Percentiles rank a stretch among this genome's conserved stretches.
These are phyloP conservation scores for Anagrus nilaparvatae DNA, from an alignment of 1,140 invertebrate genomes.

Conservation along the genomic window DNA sequence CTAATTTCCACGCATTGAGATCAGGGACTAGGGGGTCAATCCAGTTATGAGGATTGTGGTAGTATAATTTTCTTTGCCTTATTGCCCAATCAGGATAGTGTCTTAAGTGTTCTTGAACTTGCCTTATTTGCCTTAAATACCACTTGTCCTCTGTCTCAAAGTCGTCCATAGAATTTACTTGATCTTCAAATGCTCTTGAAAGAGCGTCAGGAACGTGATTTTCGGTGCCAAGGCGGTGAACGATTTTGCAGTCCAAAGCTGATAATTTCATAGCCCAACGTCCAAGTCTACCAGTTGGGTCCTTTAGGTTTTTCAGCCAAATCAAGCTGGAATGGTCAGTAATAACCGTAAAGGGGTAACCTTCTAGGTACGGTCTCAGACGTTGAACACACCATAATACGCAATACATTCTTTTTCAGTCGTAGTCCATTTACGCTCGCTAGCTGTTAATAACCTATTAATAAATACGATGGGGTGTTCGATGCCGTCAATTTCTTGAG, in stretches of 20 bases:
- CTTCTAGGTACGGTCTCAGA: not conserved
- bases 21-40: not conserved
- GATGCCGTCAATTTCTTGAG: not conserved
- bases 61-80: not conserved
- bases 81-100: constrained; percentile 15
- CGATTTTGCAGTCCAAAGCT: too few relatives aligned
- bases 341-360: not conserved
- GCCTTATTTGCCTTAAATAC: not conserved
- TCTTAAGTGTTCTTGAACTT: constrained; percentile 8
- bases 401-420: not conserved
- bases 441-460: not conserved
- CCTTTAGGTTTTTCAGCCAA: too few relatives aligned
- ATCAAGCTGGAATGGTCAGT: not conserved
- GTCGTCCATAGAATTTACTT: too few relatives aligned
- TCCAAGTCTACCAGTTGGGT: too few relatives aligned
- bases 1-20: constrained; percentile 1
- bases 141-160: not conserved
- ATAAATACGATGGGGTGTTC: not conserved
- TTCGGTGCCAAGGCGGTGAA: too few relatives aligned
- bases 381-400: not conserved
- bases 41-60: not conserved
- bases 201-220: not conserved
- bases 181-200: not conserved
- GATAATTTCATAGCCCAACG: too few relatives aligned
- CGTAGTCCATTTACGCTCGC: not conserved